phyloP scores from a whole-genome alignment of 1,140 invertebrate species.

The Scaptomyza pallida region DNA sequence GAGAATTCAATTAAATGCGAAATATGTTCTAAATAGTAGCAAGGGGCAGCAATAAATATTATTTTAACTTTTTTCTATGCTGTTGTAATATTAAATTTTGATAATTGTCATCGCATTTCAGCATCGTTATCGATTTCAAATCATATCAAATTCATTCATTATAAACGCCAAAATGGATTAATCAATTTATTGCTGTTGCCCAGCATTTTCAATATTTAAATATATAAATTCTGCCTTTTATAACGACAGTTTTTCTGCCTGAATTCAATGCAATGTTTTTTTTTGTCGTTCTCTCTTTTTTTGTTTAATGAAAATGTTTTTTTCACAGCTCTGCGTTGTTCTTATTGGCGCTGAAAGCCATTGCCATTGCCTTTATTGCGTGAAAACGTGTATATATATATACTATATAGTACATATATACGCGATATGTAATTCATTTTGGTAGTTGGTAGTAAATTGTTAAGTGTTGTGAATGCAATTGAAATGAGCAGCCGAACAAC shows the following conservation, averaged over 20 bases:
- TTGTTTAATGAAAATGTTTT: conserved; percentile 51
- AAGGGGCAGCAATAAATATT: background rate
- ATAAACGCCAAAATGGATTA: conserved; percentile 27
- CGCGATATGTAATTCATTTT: conserved; percentile 47
- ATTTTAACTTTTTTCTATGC: too few species aligned
- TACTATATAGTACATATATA: conserved; percentile 15
- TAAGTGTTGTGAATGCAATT: conserved; percentile 72
- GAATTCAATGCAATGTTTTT: background rate
- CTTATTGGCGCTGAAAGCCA: conserved; percentile 37
- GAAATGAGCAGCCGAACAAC: conserved; percentile 60
- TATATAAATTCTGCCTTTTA: conserved; percentile 8
- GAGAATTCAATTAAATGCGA: conserved; percentile 15
- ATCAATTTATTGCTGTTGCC: background rate
- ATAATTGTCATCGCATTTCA: conserved; percentile 1
- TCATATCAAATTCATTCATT: conserved; percentile 27
- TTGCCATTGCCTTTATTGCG: conserved; percentile 66
- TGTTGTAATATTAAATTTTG: background rate
- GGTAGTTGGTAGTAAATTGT: conserved; percentile 66
- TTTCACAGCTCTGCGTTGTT: conserved; percentile 35
- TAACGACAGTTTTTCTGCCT: conserved; percentile 8
- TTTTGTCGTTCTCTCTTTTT: conserved; percentile 40
- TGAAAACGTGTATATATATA: conserved; percentile 66
- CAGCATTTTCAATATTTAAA: background rate
- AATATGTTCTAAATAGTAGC: background rate
- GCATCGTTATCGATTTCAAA: conserved; percentile 6